These are phyloP conservation scores for Tenodera sinensis DNA, from an alignment of 2,888 invertebrate genomes.

Conservation along the genomic window DNA sequence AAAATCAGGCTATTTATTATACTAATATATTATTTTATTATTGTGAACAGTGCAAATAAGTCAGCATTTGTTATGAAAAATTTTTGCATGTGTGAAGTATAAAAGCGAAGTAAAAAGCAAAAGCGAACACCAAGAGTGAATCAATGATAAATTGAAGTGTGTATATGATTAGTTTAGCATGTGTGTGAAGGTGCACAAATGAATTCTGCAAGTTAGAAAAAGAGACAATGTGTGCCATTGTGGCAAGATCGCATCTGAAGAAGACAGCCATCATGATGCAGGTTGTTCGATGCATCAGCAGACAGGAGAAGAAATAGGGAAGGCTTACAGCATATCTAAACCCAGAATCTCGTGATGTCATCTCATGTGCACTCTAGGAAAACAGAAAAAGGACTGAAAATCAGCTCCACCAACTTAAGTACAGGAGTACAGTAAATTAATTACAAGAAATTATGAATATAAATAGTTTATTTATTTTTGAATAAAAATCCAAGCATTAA, in stretches of 20 bases:
- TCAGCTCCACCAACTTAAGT: not conserved
- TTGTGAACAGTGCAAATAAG: not conserved
- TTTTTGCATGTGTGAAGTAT: not conserved
- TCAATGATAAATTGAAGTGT: not conserved
- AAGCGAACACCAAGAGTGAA: not conserved
- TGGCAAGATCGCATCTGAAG: not conserved
- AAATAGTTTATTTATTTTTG: too few relatives aligned
- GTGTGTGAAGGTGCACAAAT: not conserved
- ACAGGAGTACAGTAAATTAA: not conserved
- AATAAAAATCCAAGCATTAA: too few relatives aligned
- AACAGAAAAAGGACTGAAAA: not conserved
- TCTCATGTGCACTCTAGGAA: not conserved
- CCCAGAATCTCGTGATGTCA: not conserved
- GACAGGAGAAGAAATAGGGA: not conserved
- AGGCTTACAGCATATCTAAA: not conserved
- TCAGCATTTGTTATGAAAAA: not conserved
- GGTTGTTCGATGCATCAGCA: not conserved
- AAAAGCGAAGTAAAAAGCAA: not conserved
- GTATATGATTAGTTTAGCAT: too few relatives aligned
- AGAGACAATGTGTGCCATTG: not conserved
- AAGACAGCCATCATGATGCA: not conserved
- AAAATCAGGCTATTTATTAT: too few relatives aligned
- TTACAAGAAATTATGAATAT: too few relatives aligned
- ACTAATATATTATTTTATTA: not conserved
- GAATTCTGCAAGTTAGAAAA: not conserved